A percentile compares a stretch with the other conserved stretches of the same genome.
Evolutionary conservation across 2,888 invertebrate species (phyloP).

Genomic region (Cistogaster globosa): DNA sequence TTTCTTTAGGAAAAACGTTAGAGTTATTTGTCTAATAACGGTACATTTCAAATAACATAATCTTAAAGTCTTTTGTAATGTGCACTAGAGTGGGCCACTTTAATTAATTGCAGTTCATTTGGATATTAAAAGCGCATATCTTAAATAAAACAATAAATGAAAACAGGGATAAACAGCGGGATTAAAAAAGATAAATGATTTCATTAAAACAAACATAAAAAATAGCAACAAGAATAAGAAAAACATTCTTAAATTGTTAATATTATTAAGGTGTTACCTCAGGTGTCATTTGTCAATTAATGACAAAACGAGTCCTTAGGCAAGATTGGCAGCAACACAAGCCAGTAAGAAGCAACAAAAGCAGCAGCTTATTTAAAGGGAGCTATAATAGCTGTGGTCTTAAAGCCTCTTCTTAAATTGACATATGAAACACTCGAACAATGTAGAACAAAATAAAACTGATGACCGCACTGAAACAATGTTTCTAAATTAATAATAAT

Average conservation of each 20-base stretch:
- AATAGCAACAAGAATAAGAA: not conserved
- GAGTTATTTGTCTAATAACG: no score
- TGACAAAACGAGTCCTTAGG: slow-evolving; percentile 60
- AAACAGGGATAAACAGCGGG: no score
- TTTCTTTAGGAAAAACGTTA: no score
- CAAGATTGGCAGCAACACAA: slow-evolving; percentile 48
- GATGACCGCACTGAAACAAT: slow-evolving; percentile 18
- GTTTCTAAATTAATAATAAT: slow-evolving; percentile 45
- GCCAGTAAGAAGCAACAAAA: slow-evolving; percentile 2
- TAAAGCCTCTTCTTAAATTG: slow-evolving; percentile 46
- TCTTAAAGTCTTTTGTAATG: no score
- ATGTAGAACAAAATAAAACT: slow-evolving; percentile 11
- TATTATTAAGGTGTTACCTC: slow-evolving; percentile 61
- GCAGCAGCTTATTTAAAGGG: not conserved
- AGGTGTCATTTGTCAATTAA: slow-evolving; percentile 68
- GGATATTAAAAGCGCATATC: no score
- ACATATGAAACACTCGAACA: slow-evolving; percentile 42
- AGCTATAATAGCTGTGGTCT: not conserved
- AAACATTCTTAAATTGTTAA: slow-evolving; percentile 7
- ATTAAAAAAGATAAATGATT: not conserved
- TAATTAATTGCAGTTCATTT: no score
- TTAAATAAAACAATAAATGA: no score
- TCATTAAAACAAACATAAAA: not conserved
- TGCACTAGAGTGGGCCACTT: no score
- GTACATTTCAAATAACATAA: no score